Evolutionary conservation across 2,113 vertebrate species (phyloP).

Genomic region (Lucifuga dentata): DNA sequence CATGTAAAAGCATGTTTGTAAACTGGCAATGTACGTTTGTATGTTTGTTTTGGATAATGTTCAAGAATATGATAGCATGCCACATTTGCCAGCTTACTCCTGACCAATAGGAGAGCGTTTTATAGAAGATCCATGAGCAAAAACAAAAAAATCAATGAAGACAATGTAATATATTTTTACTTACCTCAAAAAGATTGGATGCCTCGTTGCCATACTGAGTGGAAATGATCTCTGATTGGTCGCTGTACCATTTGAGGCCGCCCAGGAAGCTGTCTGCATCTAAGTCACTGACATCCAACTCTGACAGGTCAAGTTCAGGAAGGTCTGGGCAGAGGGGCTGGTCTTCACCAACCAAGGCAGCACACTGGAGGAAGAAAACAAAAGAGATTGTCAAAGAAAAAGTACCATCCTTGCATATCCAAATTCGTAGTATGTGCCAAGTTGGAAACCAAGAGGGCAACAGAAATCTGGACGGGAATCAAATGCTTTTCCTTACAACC

Average conservation of each 20-base stretch:
- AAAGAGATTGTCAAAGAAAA: conserved; percentile 3
- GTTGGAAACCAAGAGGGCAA: conserved; percentile 12
- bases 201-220: conserved; percentile 96
- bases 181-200: conserved; percentile 97
- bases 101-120: conserved; percentile 4
- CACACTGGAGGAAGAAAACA: conserved; percentile 85
- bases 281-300: conserved; percentile 98
- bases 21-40: conserved; percentile 56
- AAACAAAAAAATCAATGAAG: too few species aligned
- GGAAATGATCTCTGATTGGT: conserved; percentile 99
- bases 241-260: conserved; percentile 99
- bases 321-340: conserved; percentile 99
- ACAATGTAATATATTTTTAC: conserved; percentile 20
- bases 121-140: too few species aligned
- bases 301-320: conserved; percentile 99
- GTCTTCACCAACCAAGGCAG: conserved; percentile 99
- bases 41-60: conserved; percentile 48
- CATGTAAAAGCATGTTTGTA: conserved; percentile 63
- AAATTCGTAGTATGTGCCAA: conserved; percentile 21
- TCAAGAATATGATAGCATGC: conserved; percentile 31
- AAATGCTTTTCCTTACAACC: conserved; percentile 20
- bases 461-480: conserved; percentile 11
- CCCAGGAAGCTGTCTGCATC: conserved; percentile 97
- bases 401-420: conserved; percentile 17
- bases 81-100: conserved; percentile 31